Evolutionary conservation across 1,140 invertebrate species (phyloP).

Genomic region (Mylabris phalerata): DNA sequence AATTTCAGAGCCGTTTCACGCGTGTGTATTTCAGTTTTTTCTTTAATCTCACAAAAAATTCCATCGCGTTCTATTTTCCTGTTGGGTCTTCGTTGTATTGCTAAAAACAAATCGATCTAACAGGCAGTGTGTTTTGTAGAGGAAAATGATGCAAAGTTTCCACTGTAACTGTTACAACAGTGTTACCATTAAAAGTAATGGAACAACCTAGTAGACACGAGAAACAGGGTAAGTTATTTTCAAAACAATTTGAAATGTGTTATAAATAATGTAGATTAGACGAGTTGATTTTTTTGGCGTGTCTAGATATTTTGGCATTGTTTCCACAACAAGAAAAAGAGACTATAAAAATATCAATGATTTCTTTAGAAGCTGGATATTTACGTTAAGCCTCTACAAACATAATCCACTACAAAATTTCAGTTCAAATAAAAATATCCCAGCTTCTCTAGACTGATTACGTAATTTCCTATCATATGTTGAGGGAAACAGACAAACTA

Average conservation of each 20-base stretch:
- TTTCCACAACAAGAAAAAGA: background rate
- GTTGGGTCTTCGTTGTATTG: background rate
- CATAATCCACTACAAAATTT: background rate
- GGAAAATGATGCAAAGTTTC: no score
- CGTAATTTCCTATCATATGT: background rate
- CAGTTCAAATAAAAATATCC: background rate
- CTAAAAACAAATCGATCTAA: background rate
- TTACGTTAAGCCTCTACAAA: no score
- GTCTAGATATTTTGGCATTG: background rate
- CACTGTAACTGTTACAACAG: background rate
- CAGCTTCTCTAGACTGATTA: background rate
- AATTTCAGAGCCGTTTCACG: constrained; percentile 20
- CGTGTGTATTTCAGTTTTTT: constrained; percentile 13
- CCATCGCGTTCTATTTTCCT: background rate
- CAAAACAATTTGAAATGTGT: background rate
- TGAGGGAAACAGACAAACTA: background rate
- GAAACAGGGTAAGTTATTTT: constrained; percentile 1
- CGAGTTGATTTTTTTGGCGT: background rate
- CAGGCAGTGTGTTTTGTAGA: background rate
- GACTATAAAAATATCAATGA: no score
- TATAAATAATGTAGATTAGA: background rate
- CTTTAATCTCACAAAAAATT: background rate
- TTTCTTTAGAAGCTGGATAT: no score
- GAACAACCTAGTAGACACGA: constrained; percentile 4
- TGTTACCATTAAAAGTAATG: constrained; percentile 3